Evolutionary conservation across 2,113 vertebrate species (phyloP).

Genomic region (Carettochelys insculpta): DNA sequence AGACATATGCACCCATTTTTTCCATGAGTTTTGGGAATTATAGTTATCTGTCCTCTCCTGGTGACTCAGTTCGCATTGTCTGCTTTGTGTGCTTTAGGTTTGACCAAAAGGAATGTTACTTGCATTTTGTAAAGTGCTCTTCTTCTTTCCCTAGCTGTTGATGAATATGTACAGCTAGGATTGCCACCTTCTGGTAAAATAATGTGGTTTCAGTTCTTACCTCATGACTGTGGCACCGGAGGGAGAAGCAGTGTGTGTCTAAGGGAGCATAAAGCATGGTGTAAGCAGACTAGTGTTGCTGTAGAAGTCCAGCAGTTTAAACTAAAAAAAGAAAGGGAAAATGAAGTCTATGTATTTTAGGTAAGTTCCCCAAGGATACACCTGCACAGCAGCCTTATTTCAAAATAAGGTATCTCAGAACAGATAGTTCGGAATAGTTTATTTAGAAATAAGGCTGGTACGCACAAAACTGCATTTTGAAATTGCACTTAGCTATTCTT

Average conservation of each 20-base stretch:
- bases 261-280: background rate
- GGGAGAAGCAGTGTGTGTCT: background rate
- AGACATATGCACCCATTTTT: background rate
- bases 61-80: background rate
- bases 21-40: background rate
- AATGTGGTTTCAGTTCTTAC: background rate
- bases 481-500: too few species aligned
- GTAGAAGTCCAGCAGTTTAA: background rate
- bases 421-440: too few species aligned
- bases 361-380: background rate
- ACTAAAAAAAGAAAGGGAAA: background rate
- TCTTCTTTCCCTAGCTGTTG: background rate
- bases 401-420: too few species aligned
- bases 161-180: background rate
- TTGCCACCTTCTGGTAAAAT: background rate
- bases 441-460: too few species aligned
- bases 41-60: background rate
- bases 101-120: background rate
- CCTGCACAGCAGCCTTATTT: too few species aligned
- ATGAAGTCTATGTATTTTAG: background rate
- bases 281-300: background rate
- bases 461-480: too few species aligned
- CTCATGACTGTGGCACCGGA: background rate
- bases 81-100: background rate
- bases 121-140: background rate